Evolutionary conservation across 1,140 invertebrate species (phyloP), one percentile per base, ranked within the genome.

Genomic region (Ips nitidus): DNA sequence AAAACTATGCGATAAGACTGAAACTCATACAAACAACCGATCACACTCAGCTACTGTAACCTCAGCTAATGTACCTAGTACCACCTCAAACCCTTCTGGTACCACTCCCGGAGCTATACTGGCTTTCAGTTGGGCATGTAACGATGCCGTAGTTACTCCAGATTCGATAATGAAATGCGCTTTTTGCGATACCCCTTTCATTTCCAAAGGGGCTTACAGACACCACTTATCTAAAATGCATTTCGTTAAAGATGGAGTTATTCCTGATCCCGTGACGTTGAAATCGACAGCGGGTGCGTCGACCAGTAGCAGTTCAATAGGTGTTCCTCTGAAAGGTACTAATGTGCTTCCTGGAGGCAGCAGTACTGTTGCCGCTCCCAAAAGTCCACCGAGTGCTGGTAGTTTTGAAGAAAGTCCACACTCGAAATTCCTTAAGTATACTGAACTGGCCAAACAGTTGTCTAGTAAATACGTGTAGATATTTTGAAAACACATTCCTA

Each of bases 181-280:
- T 36, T 94, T 97, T 75, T 98, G 96, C 84, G 95, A 97, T 82
- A 95, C 95, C 22, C 93, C 94, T 5, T 98, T 98, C 80, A 94
- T 95, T 62, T 97, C 95, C 1, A 98, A 98, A 82, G 95, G 95
- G 41, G 95, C 95, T 1, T 98, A 98, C 82, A 88, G 96, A 74
- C 95, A 98, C 81, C 96, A 98, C 78, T 82, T 98, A 66, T 96
- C 94, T 59, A 97, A 98, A 79, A 96, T 97, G 90, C 95, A 98
- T 82, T 94, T 98, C 77, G 93, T 97, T 40, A 98, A 97, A 80
- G 95, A 97, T 74, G 92, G 91, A 6, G 90, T 91, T 36, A 88
- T 90, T 71, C 90, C 90, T 2, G 91, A 90, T 75, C 87, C 89
- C 0, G 81, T 90, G 37, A 84, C 85, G 1, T 82, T 88, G 60